Percentiles rank a stretch among this genome's conserved stretches.
Conservation (phyloP, 2,113 vertebrate genomes). For the Heterochromis multidens region DNA sequence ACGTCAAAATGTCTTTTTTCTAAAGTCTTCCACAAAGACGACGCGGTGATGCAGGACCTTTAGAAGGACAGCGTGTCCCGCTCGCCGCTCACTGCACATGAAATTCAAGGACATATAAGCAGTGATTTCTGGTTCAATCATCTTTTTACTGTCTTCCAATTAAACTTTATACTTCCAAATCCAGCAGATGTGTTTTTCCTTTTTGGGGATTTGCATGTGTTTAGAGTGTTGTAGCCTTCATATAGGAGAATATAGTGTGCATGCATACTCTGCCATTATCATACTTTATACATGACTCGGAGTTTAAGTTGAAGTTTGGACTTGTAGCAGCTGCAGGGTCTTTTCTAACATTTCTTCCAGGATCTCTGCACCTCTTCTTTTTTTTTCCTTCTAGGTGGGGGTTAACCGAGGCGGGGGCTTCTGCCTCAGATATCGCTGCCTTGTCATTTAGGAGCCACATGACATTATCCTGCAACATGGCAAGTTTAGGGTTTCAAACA, state of each 20-base stretch:
- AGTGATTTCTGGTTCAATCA: background rate
- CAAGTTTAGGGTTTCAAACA: conserved; percentile 1
- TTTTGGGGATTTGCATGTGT: background rate
- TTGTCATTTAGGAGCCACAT: conserved; percentile 40
- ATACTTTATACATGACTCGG: background rate
- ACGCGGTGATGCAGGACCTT: too few relatives aligned
- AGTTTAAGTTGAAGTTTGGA: background rate
- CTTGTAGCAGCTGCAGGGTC: background rate
- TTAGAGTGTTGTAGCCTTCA: background rate
- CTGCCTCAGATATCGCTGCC: background rate
- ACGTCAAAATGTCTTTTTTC: background rate
- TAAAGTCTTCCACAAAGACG: background rate
- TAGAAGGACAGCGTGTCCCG: background rate
- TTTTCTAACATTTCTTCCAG: background rate
- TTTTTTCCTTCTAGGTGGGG: background rate
- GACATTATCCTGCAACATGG: background rate
- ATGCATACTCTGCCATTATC: conserved; percentile 14
- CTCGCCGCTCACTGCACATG: background rate
- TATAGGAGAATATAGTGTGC: background rate
- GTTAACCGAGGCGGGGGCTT: background rate
- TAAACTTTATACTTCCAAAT: background rate
- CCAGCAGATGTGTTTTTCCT: background rate
- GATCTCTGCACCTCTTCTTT: background rate
- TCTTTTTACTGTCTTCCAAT: background rate
- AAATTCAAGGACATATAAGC: background rate